Percentiles rank a stretch among this genome's conserved stretches.
These are phyloP conservation scores for Macropis europaea DNA, from an alignment of 2,888 invertebrate species.

Conservation along the genomic window DNA sequence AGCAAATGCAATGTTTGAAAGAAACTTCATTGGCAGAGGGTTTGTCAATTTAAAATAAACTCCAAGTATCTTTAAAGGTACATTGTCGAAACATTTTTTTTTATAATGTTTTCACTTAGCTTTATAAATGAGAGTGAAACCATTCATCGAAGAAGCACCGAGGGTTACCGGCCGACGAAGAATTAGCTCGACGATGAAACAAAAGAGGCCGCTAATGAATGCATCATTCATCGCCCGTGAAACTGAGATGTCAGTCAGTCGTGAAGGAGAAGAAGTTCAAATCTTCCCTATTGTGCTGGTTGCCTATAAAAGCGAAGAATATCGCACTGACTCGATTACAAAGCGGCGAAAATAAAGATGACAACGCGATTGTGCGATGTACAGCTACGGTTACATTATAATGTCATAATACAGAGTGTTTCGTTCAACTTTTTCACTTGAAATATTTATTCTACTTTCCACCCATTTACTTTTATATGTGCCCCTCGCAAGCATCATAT, in stretches of 20 bases:
- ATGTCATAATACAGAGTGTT: background rate
- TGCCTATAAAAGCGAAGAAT: background rate
- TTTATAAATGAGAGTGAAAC: background rate
- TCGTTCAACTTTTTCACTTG: too few relatives aligned
- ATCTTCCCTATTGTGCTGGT: background rate
- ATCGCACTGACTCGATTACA: background rate
- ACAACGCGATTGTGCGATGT: background rate
- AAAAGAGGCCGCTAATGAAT: slow-evolving; percentile 15
- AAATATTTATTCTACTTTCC: too few relatives aligned
- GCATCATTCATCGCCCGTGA: slow-evolving; percentile 5
- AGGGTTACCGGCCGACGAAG: background rate
- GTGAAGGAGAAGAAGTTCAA: background rate
- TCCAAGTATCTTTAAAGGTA: too few relatives aligned
- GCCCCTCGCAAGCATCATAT: too few relatives aligned
- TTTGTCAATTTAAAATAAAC: too few relatives aligned
- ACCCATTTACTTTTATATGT: too few relatives aligned
- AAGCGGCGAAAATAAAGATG: background rate
- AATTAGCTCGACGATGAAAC: background rate
- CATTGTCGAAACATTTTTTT: background rate
- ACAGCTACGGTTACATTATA: background rate
- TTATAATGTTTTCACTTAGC: background rate
- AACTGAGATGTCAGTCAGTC: background rate
- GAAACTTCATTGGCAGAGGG: too few relatives aligned
- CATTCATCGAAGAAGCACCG: background rate
- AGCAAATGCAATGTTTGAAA: too few relatives aligned